Base-by-base conservation (phyloP, 2,113 vertebrate genomes). In the Scomber scombrus region DNA sequence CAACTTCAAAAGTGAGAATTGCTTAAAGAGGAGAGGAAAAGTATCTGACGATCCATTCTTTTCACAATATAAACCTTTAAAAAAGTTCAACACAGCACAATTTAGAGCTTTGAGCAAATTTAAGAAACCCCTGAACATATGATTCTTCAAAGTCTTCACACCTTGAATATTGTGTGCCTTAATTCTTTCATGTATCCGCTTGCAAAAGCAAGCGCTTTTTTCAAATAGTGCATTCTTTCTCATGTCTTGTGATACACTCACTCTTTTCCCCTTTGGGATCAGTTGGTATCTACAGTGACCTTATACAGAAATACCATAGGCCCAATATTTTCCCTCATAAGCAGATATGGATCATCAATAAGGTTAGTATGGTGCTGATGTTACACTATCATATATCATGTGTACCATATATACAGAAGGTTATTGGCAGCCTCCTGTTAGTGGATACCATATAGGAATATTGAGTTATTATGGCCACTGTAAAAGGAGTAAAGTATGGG, bases 371-470 rank as follows among this genome's bases (percentile, higher is more conserved):
- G 55, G 75, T 86, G 89, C 89, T 92, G 75, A 71, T 77, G 76
- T 89, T 90, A 86, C 89, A 60, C 64, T 84, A 85, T 93, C 86
- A 64, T 85, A 83, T 93, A 80, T 89, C 85, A 85, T 49, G 45
- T 78, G 75, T 85, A 79, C 70, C 85, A 84, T 70, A 78, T 89
- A 85, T 75, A 75, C 75, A 89, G 80, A 60, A 15, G 63, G 46
- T 60, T 90, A 92, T 89, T 92, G 90, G 86, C 88, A 86, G 71
- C 55, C 71, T 91, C 74, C 75, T 84, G 90, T 88, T 87, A 87
- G 80, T 12, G 55, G 75, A 92, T 85, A 90, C 82, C 34, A 60
- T 62, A 71, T 64, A 70, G 45, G 71, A 46, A 60, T 72, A 86
- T 79, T 71, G 73, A 82, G 75, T 85, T 87, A 62, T 91, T 68